A percentile compares a stretch with the other conserved stretches of the same genome.
Evolutionary conservation across 2,888 invertebrate genomes (phyloP).

Genomic region (Eurois occulta): DNA sequence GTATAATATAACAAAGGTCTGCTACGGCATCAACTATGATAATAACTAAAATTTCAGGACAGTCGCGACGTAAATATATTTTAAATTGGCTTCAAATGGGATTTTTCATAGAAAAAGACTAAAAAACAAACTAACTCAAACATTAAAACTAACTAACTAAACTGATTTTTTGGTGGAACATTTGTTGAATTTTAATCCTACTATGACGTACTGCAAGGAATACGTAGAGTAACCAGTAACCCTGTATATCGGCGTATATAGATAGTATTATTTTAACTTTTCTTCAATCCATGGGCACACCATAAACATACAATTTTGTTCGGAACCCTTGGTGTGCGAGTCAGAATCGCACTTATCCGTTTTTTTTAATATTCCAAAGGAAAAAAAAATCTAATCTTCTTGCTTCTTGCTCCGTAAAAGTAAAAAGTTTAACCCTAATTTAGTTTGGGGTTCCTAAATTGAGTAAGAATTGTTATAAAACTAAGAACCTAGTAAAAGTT

Average conservation of each 20-base stretch:
- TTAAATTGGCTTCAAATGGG: no score
- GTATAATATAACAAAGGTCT: no score
- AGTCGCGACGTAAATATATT: no score
- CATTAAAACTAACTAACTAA: no score
- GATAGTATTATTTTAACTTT: neutral
- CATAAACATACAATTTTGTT: neutral
- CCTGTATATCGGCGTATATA: neutral
- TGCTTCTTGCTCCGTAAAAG: neutral
- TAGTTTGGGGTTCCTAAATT: neutral
- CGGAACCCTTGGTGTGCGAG: neutral
- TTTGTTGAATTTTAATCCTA: no score
- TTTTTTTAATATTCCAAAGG: neutral
- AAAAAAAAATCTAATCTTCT: neutral
- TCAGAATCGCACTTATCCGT: neutral
- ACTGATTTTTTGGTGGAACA: no score
- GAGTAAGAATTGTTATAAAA: neutral
- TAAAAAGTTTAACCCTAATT: neutral
- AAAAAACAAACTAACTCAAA: no score
- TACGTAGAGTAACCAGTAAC: no score
- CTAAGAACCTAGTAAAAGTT: conserved; percentile 21
- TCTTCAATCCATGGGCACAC: neutral
- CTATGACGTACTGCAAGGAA: no score
- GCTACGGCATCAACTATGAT: no score
- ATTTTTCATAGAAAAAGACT: no score
- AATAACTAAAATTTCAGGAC: no score